phyloP scores from a whole-genome alignment of 37 sponge, comb jelly and placozoan genomes.

The Aplysina aerophoba region DNA sequence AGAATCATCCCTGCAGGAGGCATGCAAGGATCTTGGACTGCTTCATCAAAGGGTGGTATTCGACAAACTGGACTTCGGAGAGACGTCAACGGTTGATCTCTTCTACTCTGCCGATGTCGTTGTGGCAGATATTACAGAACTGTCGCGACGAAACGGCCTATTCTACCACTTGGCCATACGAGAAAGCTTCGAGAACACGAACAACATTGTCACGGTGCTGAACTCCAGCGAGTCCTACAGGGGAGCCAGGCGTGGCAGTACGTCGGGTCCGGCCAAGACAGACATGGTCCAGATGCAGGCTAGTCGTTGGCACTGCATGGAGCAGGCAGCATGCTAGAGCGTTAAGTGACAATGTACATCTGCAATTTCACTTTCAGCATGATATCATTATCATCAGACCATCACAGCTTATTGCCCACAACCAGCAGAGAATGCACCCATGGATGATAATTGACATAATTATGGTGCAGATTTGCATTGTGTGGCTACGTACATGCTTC shows the following conservation, averaged over 20 bases:
- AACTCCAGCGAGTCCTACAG: constrained; percentile 50
- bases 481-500: neutral
- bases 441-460: no score
- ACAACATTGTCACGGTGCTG: constrained; percentile 70
- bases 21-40: constrained; percentile 33
- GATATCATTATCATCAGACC: no score
- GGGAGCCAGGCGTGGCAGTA: constrained; percentile 30
- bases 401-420: no score
- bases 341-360: neutral
- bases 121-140: constrained; percentile 72
- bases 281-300: constrained; percentile 15
- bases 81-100: constrained; percentile 62
- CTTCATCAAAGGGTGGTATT: constrained; percentile 42
- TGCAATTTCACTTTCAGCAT: no score
- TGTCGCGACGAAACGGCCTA: constrained; percentile 57
- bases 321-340: neutral
- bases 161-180: constrained; percentile 83
- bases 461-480: no score
- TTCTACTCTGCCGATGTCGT: constrained; percentile 78
- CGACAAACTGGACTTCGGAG: constrained; percentile 77
- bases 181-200: constrained; percentile 76
- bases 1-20: constrained; percentile 44
- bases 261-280: neutral
- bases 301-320: neutral
- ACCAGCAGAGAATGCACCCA: no score